Base-by-base conservation (phyloP, 2,113 vertebrate genomes). In the Alethe diademata region DNA sequence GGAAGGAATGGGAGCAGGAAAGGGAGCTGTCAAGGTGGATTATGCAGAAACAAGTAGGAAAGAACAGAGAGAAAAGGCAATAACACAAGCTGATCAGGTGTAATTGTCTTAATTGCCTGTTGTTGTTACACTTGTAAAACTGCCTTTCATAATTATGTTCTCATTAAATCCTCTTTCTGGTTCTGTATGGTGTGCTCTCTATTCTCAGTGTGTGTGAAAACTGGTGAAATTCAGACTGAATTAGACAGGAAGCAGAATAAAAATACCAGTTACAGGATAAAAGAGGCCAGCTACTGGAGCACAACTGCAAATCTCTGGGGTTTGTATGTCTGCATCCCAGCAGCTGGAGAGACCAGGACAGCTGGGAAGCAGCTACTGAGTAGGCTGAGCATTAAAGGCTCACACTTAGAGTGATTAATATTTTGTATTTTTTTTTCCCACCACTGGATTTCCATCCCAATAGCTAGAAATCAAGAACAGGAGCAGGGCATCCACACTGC, bases 311-410 rank as follows among this genome's bases (percentile, higher is more conserved):
- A 47, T 11, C 19, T 50, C 54, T 40, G 36, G 25, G 11, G 14
- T 3, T 45, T 11, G 0, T 12, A 19, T 14, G 6, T 47, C 66
- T 70, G 12, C 8, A 9, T 42, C 38, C 5, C 22, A 83, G 12
- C 17, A 79, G 0, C 3, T n/a, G 38, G 2, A 8, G 4, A 14
- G 2, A 33, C 19, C 42, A 36, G 28, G 4, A 42, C 6, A 60
- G 22, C 33, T 56, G 54, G 6, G 12, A 19, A 60, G 28, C 6
- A 13, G 29, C 11, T 56, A 3, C 20, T 35, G 51, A 9, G 5
- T 43, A 33, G 12, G 8, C 7, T 85, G 61, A 35, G 5, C 4
- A 19, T 11, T 5, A 3, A 20, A 31, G 17, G 9, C 11, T 66
- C 31, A 35, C 12, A 2, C 8, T 2, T 9, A 5, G 31, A 38